These are phyloP conservation scores for Galagoides demidoff DNA, from an alignment of 2,797 vertebrate species.

Conservation along the genomic window DNA sequence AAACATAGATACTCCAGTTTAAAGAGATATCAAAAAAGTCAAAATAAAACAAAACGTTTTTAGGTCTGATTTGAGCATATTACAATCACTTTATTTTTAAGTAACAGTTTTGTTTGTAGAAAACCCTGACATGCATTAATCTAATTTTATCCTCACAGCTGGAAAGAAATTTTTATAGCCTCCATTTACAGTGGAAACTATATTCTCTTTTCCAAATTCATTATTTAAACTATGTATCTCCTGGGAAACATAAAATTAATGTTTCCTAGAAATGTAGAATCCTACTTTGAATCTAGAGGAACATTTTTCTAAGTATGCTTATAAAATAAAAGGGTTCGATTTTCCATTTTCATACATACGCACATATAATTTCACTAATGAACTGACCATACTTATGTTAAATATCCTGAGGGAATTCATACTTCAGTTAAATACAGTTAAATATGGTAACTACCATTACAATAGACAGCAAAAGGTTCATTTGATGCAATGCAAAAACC, in stretches of 20 bases:
- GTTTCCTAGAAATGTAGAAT: constrained; percentile 39
- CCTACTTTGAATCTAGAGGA: background rate
- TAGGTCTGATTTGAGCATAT: background rate
- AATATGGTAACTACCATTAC: background rate
- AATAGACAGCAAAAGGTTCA: background rate
- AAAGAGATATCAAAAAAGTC: background rate
- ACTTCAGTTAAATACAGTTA: background rate
- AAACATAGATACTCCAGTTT: background rate
- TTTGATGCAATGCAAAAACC: background rate
- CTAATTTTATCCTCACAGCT: constrained; percentile 41
- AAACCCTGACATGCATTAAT: background rate
- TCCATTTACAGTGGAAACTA: background rate
- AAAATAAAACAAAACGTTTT: background rate
- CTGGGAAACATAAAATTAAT: constrained; percentile 43
- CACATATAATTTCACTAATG: background rate
- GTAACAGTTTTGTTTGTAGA: constrained; percentile 24
- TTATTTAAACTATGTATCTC: constrained; percentile 27
- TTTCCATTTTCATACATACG: constrained; percentile 34
- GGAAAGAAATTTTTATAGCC: background rate
- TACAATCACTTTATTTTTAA: background rate
- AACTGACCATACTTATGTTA: background rate
- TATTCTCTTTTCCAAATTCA: constrained; percentile 46
- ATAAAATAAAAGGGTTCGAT: background rate
- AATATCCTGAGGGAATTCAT: background rate
- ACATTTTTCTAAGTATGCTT: constrained; percentile 52